Evolutionary conservation across 2,797 vertebrate genomes (phyloP), one percentile per base, ranked within the genome.

Genomic region (Muscicapa comitata): DNA sequence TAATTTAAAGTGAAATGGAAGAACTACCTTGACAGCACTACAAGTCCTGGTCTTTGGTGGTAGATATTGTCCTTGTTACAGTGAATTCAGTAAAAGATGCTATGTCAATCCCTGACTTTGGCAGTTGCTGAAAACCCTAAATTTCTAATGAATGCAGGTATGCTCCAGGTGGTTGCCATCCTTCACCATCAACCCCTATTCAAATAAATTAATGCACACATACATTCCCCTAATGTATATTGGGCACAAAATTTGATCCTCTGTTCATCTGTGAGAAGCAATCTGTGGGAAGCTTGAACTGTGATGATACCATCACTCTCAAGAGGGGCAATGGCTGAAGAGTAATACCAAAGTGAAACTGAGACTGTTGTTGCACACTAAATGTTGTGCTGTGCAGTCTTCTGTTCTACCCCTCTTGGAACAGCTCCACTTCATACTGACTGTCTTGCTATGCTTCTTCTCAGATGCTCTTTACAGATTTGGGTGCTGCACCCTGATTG

Each of bases 401-500:
- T 65, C 25, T 72, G 11, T 18, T 73, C 19, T 73, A 10, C n/a
- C 7, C 26, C 47, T 50, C 18, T 3, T 6, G 35, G 35, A 38
- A 19, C 1, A 3, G 12, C 61, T 24, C 1, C 0, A 6, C 8
- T 11, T 25, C 25, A 15, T 55, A 26, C 19, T 74, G 28, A 5
- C 11, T 62, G 37, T 59, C 29, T 80, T 74, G 31, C 11, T 73
- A 12, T 28, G 17, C 10, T 23, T 72, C 50, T 71, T 13, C 51
- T 86, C 26, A 74, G 29, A 19, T 42, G 35, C 23, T 74, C 16
- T 37, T 86, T 72, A 62, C 8, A 51, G 31, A 66, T 47, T 0
- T 62, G 23, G 18, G 21, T 2, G 5, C 4, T 26, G 25, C 0
- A 4, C 54, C 31, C 58, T 57, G 24, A 9, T 37, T 0, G 2